Percentiles rank a stretch among this genome's conserved stretches.
These are phyloP conservation scores for Hemaris fuciformis DNA, from an alignment of 2,888 invertebrate genomes.

Conservation along the genomic window DNA sequence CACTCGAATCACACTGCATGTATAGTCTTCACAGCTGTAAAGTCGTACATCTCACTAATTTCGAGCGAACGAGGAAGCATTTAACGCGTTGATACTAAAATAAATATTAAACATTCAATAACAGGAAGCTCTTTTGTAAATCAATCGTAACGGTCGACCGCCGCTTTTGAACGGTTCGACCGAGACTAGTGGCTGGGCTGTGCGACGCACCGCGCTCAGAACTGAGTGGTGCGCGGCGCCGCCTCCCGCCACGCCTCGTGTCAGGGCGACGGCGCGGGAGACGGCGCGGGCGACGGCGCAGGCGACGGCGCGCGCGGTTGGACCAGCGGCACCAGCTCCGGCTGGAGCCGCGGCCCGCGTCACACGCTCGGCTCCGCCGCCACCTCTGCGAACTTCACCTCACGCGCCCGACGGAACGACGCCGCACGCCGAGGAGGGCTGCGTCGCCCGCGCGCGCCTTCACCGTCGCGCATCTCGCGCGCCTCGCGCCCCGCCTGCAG, in stretches of 20 bases:
- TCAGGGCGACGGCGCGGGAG: constrained; percentile 53
- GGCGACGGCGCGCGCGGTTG: constrained; percentile 43
- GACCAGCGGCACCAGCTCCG: constrained; percentile 78
- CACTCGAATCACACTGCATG: constrained; percentile 22
- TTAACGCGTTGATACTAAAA: constrained; percentile 30
- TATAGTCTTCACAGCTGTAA: constrained; percentile 17
- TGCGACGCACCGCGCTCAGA: constrained; percentile 36
- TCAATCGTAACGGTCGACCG: constrained; percentile 21
- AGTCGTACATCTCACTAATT: constrained; percentile 16
- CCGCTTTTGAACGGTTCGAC: constrained; percentile 18
- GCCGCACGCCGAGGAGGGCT: constrained; percentile 69
- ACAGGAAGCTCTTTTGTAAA: constrained; percentile 47
- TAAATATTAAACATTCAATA: constrained; percentile 35
- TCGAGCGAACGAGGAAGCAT: constrained; percentile 49
- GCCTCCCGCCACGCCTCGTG: constrained; percentile 53
- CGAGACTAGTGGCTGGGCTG: constrained; percentile 9
- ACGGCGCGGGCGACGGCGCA: constrained; percentile 33
- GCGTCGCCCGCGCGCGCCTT: constrained; percentile 44
- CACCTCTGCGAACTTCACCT: constrained; percentile 78
- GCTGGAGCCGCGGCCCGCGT: constrained; percentile 79
- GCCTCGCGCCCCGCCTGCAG: constrained; percentile 59
- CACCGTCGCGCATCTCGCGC: constrained; percentile 67
- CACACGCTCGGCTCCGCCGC: constrained; percentile 65
- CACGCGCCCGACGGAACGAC: constrained; percentile 73
- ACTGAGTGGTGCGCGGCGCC: constrained; percentile 63